Evolutionary conservation across 64 coral and sea anemone species (phyloP), one percentile per base, ranked within the genome.

Genomic region (Montipora efflorescens): DNA sequence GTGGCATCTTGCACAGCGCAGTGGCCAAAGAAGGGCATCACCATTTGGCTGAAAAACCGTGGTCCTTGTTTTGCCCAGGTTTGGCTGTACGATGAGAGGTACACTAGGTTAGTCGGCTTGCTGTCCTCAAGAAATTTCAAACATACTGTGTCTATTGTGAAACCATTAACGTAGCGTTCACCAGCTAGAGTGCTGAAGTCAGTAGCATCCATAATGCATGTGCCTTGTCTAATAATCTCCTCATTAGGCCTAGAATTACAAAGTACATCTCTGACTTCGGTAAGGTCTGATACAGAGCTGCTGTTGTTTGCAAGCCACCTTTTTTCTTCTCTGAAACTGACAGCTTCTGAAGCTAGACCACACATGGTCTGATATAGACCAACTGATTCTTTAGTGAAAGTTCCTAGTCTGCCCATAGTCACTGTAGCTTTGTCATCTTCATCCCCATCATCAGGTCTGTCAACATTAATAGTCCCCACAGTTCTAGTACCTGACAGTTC

Each of bases 121-220:
- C 67, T 23, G 4, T 70, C 46, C 20, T 87, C 44, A 12, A 87
- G 48, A 20, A 74, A 23, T 74, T 74, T 87, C 4, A 55, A 51
- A 23, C 84, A 87, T 22, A 87, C 7, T 74, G 71, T 28, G 11
- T 87, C 66, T 13, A 87, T 87, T 5, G 84, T 16, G 50, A 87
- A 87, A 0, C 69, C 84, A 87, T 71, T 75, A 16, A 87, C 69
- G 53, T 87, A 87, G 1, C 84, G 48, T 55, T 87, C 16, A 74
- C 84, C 74, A 8, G 49, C 84, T 22, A 87, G 19, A 5, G 67
- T 75, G 11, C 84, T 87, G 5, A 87, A 66, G 25, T 71, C 82
- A 69, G 11, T 10, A 68, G 13, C 36, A 59, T 80, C 78, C 19
- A 80, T 80, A 1, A 80, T 80, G 3, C 5, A 80, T 1, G 10